Conservation (phyloP, 2,113 vertebrate genomes). For the Poicephalus gulielmi region DNA sequence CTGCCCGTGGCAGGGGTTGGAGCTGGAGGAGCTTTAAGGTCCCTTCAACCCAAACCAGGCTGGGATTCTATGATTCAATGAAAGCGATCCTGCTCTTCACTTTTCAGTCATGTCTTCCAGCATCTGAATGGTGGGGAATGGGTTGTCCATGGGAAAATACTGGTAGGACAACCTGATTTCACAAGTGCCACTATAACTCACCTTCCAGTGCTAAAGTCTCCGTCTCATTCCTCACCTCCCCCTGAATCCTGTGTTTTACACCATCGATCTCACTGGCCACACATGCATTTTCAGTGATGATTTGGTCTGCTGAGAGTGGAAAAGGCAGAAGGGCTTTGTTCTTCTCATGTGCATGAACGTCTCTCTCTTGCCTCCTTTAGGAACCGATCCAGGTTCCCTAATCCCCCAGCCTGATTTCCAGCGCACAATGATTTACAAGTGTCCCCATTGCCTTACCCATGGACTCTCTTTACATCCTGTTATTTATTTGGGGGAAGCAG, state of each 20-base stretch:
- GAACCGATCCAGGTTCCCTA: not conserved
- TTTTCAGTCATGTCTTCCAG: not conserved
- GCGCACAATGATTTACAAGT: not conserved
- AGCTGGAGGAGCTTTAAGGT: not conserved
- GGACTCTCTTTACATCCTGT: constrained; percentile 18
- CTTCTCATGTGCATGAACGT: not conserved
- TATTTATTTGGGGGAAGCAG: constrained; percentile 41
- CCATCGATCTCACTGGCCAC: not conserved
- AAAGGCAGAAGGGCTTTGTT: not conserved
- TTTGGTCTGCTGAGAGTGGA: not conserved
- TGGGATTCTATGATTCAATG: not conserved
- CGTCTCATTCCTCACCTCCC: not conserved
- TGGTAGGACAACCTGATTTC: not conserved
- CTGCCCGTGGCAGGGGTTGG: not conserved
- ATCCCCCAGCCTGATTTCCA: not conserved
- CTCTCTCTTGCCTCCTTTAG: not conserved
- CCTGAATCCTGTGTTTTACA: not conserved
- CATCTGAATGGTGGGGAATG: not conserved
- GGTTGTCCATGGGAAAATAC: not conserved
- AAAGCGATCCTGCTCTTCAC: not conserved
- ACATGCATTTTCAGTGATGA: not conserved
- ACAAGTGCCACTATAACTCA: not conserved
- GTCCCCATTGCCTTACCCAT: not conserved
- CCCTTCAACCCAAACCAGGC: not conserved
- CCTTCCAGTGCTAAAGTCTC: not conserved